These are phyloP conservation scores for Limnephilus marmoratus DNA, from an alignment of 2,888 invertebrate species.

Conservation along the genomic window DNA sequence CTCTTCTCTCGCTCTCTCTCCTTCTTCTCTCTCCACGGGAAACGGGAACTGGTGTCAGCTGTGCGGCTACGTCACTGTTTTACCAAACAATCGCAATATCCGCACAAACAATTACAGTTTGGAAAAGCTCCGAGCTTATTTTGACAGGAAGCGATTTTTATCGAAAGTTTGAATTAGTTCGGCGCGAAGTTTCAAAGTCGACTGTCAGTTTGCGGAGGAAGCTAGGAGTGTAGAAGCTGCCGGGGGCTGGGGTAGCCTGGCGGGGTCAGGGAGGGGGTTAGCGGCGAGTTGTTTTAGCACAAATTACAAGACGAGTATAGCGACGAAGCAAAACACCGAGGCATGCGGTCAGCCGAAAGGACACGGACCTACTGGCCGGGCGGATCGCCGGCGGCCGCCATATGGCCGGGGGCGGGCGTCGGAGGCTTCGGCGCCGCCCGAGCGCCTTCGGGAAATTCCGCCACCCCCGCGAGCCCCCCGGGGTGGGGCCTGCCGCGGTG, in stretches of 20 bases:
- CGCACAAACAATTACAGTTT: neutral
- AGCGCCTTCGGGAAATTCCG: conserved; percentile 53
- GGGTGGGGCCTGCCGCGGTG: conserved; percentile 60
- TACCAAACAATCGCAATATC: conserved; percentile 28
- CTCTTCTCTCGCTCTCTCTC: conserved; percentile 20
- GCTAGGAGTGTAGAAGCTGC: conserved; percentile 53
- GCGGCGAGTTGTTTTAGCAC: conserved; percentile 70
- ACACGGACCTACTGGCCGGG: conserved; percentile 76
- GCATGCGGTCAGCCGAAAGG: conserved; percentile 80
- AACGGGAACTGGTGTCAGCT: conserved; percentile 43
- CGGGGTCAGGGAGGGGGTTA: conserved; percentile 67
- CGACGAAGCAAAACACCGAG: conserved; percentile 79
- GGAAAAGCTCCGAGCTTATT: conserved; percentile 17
- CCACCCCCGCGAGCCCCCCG: conserved; percentile 57
- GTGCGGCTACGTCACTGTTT: conserved; percentile 43
- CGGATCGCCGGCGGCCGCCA: conserved; percentile 63
- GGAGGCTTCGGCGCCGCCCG: conserved; percentile 47
- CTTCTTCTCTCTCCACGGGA: conserved; percentile 22
- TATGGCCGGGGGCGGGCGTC: conserved; percentile 64
- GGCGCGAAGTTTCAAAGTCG: conserved; percentile 55
- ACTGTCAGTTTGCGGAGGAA: conserved; percentile 47
- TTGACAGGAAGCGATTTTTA: conserved; percentile 26
- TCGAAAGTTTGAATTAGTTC: conserved; percentile 44
- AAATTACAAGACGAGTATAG: conserved; percentile 75
- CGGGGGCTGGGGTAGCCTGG: conserved; percentile 46